phyloP scores from a whole-genome alignment of 2,888 invertebrate genomes.

The Muschampia plurimacula region DNA sequence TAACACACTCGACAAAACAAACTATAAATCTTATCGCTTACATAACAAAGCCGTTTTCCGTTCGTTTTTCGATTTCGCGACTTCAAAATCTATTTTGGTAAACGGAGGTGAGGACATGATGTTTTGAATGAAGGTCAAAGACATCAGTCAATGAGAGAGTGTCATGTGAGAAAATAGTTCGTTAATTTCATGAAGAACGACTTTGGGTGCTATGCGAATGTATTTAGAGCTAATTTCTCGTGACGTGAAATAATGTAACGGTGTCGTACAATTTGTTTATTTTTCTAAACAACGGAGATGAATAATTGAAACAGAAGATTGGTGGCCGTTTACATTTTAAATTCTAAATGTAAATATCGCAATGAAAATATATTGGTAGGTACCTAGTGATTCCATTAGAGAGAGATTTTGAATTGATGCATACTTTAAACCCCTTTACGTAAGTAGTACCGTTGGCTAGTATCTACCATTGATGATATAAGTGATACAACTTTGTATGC shows the following conservation, averaged over 20 bases:
- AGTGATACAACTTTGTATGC: no score
- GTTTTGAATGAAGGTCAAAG: constrained; percentile 76
- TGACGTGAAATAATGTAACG: constrained; percentile 1
- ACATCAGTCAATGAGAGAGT: constrained; percentile 54
- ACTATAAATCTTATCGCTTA: constrained; percentile 5
- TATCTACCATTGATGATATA: no score
- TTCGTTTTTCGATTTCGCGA: constrained; percentile 30
- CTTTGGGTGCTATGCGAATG: constrained; percentile 25
- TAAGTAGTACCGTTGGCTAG: no score
- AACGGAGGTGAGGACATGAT: constrained; percentile 60
- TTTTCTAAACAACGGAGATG: constrained; percentile 27
- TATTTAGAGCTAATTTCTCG: constrained; percentile 15
- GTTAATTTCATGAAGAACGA: constrained; percentile 28
- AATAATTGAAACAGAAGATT: constrained; percentile 25
- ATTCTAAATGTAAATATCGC: not conserved
- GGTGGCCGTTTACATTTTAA: constrained; percentile 9
- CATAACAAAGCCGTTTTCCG: constrained; percentile 39
- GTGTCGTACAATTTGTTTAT: constrained; percentile 25
- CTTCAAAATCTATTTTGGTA: constrained; percentile 44
- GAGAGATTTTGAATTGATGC: not conserved
- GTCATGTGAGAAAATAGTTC: constrained; percentile 55
- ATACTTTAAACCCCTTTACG: no score
- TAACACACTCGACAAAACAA: constrained; percentile 24
- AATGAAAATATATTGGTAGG: not conserved
- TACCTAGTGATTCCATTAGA: not conserved